These are phyloP conservation scores for Alosa alosa DNA, from an alignment of 2,113 vertebrate genomes.

Conservation along the genomic window DNA sequence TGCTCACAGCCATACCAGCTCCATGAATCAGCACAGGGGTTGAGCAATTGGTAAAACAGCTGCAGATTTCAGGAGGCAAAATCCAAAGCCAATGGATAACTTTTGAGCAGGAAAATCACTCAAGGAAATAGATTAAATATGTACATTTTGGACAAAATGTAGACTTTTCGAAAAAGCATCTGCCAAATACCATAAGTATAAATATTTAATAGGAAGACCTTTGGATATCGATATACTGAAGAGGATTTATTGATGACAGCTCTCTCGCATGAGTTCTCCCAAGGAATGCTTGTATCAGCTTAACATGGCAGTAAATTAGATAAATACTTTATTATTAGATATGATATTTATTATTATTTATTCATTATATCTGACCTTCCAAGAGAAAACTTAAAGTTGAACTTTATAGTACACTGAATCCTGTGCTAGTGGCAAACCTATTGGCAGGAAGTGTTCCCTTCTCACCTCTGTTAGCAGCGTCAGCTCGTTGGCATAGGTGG, in stretches of 20 bases:
- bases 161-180: neutral
- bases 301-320: neutral
- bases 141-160: slow-evolving; percentile 4
- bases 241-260: neutral
- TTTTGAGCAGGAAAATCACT: neutral
- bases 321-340: neutral
- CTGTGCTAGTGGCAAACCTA: neutral
- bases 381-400: neutral
- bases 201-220: neutral
- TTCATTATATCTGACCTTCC: neutral
- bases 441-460: neutral
- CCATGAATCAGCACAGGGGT: neutral
- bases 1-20: neutral
- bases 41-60: neutral
- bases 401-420: neutral
- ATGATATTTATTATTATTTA: no score
- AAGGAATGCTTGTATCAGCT: neutral
- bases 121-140: neutral
- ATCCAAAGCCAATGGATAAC: neutral
- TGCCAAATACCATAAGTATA: neutral
- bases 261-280: neutral
- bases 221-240: neutral
- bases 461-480: slow-evolving; percentile 69
- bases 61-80: neutral
- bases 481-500: slow-evolving; percentile 70